These are phyloP conservation scores for Python bivittatus DNA, from an alignment of 2,113 vertebrate genomes.

Conservation along the genomic window DNA sequence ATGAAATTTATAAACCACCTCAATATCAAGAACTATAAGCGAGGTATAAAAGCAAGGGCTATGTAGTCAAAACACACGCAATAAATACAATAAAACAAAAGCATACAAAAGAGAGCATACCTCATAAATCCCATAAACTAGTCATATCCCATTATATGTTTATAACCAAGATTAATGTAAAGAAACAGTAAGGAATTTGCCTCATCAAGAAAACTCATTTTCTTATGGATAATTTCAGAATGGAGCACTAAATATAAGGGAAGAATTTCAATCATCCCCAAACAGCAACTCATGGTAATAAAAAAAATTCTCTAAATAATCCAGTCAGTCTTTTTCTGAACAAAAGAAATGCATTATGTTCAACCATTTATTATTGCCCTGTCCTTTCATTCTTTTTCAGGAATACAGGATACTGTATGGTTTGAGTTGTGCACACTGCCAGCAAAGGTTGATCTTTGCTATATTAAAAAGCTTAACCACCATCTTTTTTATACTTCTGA, in stretches of 20 bases:
- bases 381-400: not conserved
- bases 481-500: not conserved
- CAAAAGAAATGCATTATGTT: constrained; percentile 1
- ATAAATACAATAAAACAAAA: not conserved
- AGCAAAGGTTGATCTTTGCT: not conserved
- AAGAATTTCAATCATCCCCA: not conserved
- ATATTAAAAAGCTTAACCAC: not conserved
- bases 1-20: not conserved
- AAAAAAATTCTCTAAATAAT: not conserved
- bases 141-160: not conserved
- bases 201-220: not conserved
- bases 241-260: not conserved
- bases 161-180: not conserved
- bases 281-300: not conserved
- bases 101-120: not conserved
- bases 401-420: not conserved
- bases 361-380: not conserved
- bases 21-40: not conserved
- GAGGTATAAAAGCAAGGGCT: not conserved
- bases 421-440: not conserved
- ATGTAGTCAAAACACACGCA: not conserved
- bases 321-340: not conserved
- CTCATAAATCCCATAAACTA: not conserved
- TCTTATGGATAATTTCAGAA: not conserved
- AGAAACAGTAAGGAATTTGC: not conserved